Conservation (phyloP, 2,797 vertebrate genomes). For the Nothura maculosa region DNA sequence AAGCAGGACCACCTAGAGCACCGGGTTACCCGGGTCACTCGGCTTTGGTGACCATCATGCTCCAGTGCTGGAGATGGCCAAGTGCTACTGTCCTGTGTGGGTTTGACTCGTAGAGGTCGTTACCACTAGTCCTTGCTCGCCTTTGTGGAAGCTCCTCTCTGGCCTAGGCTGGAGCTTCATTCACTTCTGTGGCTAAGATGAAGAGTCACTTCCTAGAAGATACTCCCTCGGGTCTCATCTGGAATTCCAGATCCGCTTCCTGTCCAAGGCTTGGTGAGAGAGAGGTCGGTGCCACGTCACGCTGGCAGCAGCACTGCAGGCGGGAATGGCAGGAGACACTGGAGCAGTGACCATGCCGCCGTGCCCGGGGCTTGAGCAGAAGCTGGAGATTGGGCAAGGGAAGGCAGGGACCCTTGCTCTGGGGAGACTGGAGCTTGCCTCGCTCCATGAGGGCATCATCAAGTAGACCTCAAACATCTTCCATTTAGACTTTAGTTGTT, state of each 20-base stretch:
- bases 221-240: accelerated
- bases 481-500: too few relatives aligned
- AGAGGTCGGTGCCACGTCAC: not conserved
- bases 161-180: accelerated
- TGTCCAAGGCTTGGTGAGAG: not conserved
- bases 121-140: not conserved
- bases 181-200: accelerated
- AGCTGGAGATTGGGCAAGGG: not conserved
- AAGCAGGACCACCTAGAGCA: not conserved
- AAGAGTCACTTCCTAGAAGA: not conserved
- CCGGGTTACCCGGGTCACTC: not conserved
- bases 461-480: not conserved
- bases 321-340: not conserved
- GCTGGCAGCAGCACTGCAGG: not conserved
- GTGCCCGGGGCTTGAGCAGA: not conserved
- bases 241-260: accelerated
- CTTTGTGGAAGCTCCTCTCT: not conserved
- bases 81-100: not conserved
- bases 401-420: not conserved
- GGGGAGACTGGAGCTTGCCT: not conserved
- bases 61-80: too few relatives aligned
- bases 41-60: too few relatives aligned
- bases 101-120: not conserved
- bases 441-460: accelerated
- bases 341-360: not conserved